Conservation (phyloP, 2,113 vertebrate genomes). For the Platysteira castanea region DNA sequence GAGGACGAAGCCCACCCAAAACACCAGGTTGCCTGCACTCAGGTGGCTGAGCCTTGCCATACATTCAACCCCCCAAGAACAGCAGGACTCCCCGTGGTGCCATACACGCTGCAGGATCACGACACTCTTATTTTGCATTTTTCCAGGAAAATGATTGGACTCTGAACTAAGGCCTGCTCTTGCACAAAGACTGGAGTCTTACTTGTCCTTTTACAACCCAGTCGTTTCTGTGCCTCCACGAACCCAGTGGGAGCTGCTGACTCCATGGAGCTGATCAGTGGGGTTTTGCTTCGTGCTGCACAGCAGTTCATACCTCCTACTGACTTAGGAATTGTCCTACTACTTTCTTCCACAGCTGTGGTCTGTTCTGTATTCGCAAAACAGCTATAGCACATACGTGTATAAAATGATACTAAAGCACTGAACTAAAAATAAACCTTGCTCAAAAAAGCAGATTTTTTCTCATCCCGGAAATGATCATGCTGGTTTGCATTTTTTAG, state of each 20-base stretch:
- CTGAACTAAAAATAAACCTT: not conserved
- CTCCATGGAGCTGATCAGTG: not conserved
- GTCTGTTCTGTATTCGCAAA: not conserved
- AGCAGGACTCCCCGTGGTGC: not conserved
- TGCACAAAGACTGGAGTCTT: not conserved
- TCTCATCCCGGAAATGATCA: not conserved
- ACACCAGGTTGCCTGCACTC: not conserved
- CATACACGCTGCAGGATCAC: accelerated
- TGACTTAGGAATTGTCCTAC: not conserved
- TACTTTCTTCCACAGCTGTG: not conserved
- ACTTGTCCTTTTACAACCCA: not conserved
- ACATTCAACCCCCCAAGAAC: too few relatives aligned
- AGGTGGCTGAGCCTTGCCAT: not conserved
- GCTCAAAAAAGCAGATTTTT: not conserved
- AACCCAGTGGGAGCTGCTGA: not conserved
- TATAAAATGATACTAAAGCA: not conserved
- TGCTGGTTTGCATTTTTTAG: not conserved
- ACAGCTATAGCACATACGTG: not conserved
- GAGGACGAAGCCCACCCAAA: not conserved
- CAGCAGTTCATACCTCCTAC: not conserved
- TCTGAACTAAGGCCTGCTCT: not conserved
- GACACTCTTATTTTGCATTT: not conserved
- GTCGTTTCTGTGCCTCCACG: not conserved
- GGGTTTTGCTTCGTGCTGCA: not conserved
- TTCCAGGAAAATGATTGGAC: not conserved